Evolutionary conservation across 2,797 vertebrate species (phyloP), one percentile per base, ranked within the genome.

Genomic region (Ceryle rudis): DNA sequence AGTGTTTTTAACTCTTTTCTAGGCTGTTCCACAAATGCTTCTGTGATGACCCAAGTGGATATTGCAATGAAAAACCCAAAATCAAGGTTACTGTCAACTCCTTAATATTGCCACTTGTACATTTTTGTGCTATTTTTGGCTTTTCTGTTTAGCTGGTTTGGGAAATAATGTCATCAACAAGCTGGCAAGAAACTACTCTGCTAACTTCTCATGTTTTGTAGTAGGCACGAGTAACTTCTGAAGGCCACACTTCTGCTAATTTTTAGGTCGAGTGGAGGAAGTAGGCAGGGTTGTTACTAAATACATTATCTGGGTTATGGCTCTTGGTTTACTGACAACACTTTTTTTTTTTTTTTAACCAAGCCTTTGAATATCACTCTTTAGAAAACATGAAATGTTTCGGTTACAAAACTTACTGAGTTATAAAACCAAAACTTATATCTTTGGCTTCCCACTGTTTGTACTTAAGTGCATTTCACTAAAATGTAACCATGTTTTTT

Each of bases 241-340:
- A 90, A 83, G 82, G 75, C 94, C 17, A 1, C 23, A 21, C 67
- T 95, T 77, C 41, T 86, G 52, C 42, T 89, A 8, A 58, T 71
- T 91, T 92, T 93, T 58, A 65, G 89, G 70, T 62, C 74, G 84
- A 77, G 41, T 69, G 67, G 62, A 93, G 82, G 94, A 91, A 90
- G 82, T 81, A 95, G 90, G 81, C 86, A 93, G 87, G 39, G 54
- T 86, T 94, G 89, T 96, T 95, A 67, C 72, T 91, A 91, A 90
- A 91, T 85, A 22, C 61, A 42, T 90, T 93, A 91, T 94, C 80
- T 96, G 80, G 89, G 92, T 96, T 94, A 90, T 67, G 46, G 73
- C 61, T 79, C 47, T 91, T 23, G 18, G 64, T 70, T 94, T 92
- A 87, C 79, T 64, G 81, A 61, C 58, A 81, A 57, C 17, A 8